Evolutionary conservation across 2,113 vertebrate species (phyloP).

Genomic region (Isurus oxyrinchus): DNA sequence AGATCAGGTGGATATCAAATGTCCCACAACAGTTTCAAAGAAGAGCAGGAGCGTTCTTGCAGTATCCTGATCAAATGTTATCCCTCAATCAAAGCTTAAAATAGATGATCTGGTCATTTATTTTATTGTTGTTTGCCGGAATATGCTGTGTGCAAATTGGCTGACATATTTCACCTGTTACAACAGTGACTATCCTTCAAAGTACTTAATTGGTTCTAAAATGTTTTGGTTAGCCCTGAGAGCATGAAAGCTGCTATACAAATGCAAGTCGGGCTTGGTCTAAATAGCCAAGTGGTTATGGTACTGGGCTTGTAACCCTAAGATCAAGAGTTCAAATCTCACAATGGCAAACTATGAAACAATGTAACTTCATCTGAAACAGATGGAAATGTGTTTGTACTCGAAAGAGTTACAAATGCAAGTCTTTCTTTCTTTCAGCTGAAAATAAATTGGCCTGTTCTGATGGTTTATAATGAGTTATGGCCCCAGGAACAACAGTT

Average conservation of each 20-base stretch:
- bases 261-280: not conserved
- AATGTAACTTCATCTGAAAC: too few relatives aligned
- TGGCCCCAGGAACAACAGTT: not conserved
- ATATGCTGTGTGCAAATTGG: not conserved
- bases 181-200: not conserved
- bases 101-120: not conserved
- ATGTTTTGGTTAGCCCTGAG: not conserved
- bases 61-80: not conserved
- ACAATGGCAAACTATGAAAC: too few relatives aligned
- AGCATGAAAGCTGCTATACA: not conserved
- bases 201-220: not conserved
- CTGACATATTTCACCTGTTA: not conserved
- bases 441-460: not conserved
- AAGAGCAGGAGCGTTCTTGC: not conserved
- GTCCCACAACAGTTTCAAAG: not conserved
- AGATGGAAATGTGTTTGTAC: too few relatives aligned
- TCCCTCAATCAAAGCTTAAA: not conserved
- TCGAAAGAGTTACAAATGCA: not conserved
- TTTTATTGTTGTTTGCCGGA: not conserved
- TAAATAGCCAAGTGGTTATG: too few relatives aligned
- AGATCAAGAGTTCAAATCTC: too few relatives aligned
- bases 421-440: not conserved
- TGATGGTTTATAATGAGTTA: not conserved
- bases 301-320: too few relatives aligned
- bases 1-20: not conserved